A percentile compares a stretch with the other conserved stretches of the same genome.
Evolutionary conservation across 1,140 invertebrate species (phyloP).

Genomic region (Saxidomus purpurata): DNA sequence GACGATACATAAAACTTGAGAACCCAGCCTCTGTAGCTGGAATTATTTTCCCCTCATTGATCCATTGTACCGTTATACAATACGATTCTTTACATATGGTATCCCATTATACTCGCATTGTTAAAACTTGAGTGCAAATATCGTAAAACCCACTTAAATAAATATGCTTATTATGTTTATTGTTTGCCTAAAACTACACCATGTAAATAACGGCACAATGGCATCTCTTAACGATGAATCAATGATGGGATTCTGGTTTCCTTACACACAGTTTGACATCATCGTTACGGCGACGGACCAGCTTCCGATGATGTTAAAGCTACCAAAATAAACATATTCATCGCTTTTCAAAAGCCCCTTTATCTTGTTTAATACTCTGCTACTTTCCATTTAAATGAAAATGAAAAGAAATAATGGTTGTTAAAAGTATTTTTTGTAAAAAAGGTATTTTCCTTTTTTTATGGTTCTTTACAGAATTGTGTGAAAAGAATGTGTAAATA

Average conservation of each 20-base stretch:
- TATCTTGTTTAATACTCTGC: background rate
- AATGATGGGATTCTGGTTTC: slow-evolving; percentile 33
- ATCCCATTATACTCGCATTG: slow-evolving; percentile 41
- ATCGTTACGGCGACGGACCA: background rate
- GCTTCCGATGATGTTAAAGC: slow-evolving; percentile 15
- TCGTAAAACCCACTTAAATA: slow-evolving; percentile 63
- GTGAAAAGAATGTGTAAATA: too few relatives aligned
- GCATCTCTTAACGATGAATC: slow-evolving; percentile 37
- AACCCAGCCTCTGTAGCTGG: slow-evolving; percentile 33
- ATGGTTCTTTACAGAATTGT: too few relatives aligned
- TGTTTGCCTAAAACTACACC: slow-evolving; percentile 57
- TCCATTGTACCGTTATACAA: slow-evolving; percentile 51
- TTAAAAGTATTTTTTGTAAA: too few relatives aligned
- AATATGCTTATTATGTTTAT: slow-evolving; percentile 41
- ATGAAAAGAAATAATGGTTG: background rate
- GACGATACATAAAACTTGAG: slow-evolving; percentile 33
- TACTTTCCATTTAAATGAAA: background rate
- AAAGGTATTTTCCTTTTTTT: too few relatives aligned
- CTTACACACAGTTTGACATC: slow-evolving; percentile 31
- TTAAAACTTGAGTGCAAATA: slow-evolving; percentile 55
- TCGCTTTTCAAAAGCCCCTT: background rate
- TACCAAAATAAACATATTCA: slow-evolving; percentile 34
- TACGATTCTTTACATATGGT: slow-evolving; percentile 42
- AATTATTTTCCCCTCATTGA: slow-evolving; percentile 40
- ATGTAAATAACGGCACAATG: slow-evolving; percentile 56